These are phyloP conservation scores for Cercopithecus neglectus DNA, from an alignment of 2,797 vertebrate genomes.

Conservation along the genomic window DNA sequence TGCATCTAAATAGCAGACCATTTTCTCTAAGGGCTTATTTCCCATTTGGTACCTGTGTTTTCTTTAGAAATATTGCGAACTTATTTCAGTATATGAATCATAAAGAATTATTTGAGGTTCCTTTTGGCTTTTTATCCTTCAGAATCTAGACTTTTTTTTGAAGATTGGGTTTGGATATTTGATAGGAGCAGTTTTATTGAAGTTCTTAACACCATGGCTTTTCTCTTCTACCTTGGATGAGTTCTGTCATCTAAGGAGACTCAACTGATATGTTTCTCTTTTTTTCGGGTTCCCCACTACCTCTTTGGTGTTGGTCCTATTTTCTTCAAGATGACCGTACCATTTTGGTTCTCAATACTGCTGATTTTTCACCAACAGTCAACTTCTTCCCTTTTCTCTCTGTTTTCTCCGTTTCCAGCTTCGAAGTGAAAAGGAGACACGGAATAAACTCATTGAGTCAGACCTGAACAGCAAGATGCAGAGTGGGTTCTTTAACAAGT, in stretches of 20 bases:
- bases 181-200: not conserved
- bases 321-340: not conserved
- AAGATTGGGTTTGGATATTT: not conserved
- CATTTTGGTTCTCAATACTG: not conserved
- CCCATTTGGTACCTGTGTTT: not conserved
- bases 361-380: not conserved
- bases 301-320: not conserved
- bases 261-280: not conserved
- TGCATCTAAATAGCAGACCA: not conserved
- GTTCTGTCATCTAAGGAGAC: not conserved
- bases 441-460: conserved; percentile 84
- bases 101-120: not conserved
- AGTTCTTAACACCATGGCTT: not conserved
- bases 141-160: not conserved
- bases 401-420: conserved; percentile 75
- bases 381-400: not conserved
- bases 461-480: conserved; percentile 84
- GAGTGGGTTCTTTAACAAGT: conserved; percentile 83
- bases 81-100: not conserved
- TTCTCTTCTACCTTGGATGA: not conserved
- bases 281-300: not conserved
- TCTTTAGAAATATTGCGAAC: not conserved
- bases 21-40: not conserved
- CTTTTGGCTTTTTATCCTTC: not conserved
- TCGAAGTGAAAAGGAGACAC: conserved; percentile 85